Evolutionary conservation across 2,797 vertebrate species (phyloP).

Genomic region (Enteromius paludinosus): DNA sequence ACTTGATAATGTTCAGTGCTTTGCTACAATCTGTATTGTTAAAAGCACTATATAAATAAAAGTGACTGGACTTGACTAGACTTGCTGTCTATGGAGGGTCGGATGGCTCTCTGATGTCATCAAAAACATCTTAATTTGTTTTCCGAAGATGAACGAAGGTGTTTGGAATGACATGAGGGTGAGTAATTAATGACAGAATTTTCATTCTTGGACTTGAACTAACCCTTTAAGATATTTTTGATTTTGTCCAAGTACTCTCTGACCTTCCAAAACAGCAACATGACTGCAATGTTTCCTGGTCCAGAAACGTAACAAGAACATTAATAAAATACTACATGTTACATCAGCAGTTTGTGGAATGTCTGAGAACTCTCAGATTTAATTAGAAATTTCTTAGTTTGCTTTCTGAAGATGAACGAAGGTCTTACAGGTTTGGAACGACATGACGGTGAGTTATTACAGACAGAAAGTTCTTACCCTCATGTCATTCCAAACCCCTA

Average conservation of each 20-base stretch:
- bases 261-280: neutral
- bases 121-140: too few relatives aligned
- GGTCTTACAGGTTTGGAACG: neutral
- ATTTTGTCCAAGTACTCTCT: neutral
- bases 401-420: neutral
- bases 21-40: too few relatives aligned
- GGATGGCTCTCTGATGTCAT: too few relatives aligned
- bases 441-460: neutral
- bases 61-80: too few relatives aligned
- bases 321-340: too few relatives aligned
- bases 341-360: neutral
- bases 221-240: neutral
- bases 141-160: too few relatives aligned
- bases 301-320: neutral
- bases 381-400: neutral
- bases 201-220: too few relatives aligned
- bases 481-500: neutral
- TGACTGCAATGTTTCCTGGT: neutral
- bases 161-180: too few relatives aligned
- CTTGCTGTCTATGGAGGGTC: too few relatives aligned
- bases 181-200: too few relatives aligned
- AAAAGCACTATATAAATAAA: too few relatives aligned
- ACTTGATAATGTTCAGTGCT: too few relatives aligned
- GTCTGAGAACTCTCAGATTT: neutral
- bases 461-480: neutral